Base-by-base conservation (phyloP, 1,140 invertebrate genomes). In the Dendroctonus ponderosae region DNA sequence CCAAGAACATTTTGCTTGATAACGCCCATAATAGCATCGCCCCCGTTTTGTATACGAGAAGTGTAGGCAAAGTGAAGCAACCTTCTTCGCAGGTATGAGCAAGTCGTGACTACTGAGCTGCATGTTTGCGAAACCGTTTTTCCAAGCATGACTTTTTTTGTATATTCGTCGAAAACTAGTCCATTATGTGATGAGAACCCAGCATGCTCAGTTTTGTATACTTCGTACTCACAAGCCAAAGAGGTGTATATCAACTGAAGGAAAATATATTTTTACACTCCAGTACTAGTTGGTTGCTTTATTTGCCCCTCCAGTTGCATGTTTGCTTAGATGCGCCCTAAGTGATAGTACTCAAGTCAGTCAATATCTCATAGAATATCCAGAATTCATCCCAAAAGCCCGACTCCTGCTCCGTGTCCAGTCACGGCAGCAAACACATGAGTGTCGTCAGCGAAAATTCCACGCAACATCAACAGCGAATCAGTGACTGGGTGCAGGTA, bases 1-100 rank as follows among this genome's bases (percentile, higher is more conserved):
- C 89, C 6, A 91, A 88, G 72, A 92, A 91, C 75, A 90, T 91
- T 71, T 77, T 91, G 2, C 75, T 92, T 7, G 89, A 91, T 76
- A 91, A 90, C 73, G 86, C 86, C 14, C 86, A 87, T 58, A 85
- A 86, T 41, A 86, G 85, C 71, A 83, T 85, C 12, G 82, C 84
- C 6, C 86, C 87, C 0, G 84, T 90, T 11, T 79, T 90, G 49
- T 90, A 89, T 70, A 86, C 85, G 52, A 82, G 59, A 39, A 37
- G 6, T 63, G 62, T 26, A 58, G 52, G 6, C 26, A 50, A 70
- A 78, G 26, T 15, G n/a, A 15, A 50, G 2, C 15, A 48, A 38
- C 58, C 54, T 12, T 44, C 43, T 48, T 53, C 64, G 2, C 64
- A 66, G 64, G 64, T 66, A 66, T 59, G 52, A 62, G 38, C 48